These are phyloP conservation scores for Gambusia affinis DNA, from an alignment of 2,113 vertebrate species.

Conservation along the genomic window DNA sequence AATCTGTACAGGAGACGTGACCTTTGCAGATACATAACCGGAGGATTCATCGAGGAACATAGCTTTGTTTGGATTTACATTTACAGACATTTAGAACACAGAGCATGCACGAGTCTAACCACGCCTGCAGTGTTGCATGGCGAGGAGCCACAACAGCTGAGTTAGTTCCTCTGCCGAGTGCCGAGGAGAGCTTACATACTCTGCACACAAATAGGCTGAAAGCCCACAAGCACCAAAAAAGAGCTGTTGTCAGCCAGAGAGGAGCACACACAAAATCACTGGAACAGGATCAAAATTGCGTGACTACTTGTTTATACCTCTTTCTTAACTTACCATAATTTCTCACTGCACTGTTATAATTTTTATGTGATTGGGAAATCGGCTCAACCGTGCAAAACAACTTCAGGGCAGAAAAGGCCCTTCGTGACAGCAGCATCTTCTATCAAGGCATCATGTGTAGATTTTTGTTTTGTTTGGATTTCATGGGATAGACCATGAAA, in stretches of 20 bases:
- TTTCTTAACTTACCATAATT: background rate
- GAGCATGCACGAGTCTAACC: slow-evolving; percentile 11
- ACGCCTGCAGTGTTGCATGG: slow-evolving; percentile 42
- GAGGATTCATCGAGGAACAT: slow-evolving; percentile 37
- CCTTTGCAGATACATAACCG: slow-evolving; percentile 35
- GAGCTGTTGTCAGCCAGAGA: background rate
- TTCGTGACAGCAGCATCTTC: background rate
- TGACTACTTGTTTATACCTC: background rate
- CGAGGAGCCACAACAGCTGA: slow-evolving; percentile 35
- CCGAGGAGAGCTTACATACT: slow-evolving; percentile 16
- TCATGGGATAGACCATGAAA: too few relatives aligned
- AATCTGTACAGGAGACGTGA: slow-evolving; percentile 12
- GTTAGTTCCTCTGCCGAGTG: slow-evolving; percentile 25
- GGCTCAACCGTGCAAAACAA: background rate
- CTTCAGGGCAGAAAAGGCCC: background rate
- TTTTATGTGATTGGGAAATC: background rate
- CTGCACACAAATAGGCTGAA: background rate
- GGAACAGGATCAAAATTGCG: background rate
- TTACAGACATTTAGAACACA: slow-evolving; percentile 38
- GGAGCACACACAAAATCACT: background rate
- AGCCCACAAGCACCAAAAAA: background rate
- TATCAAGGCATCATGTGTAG: background rate
- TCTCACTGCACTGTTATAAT: background rate
- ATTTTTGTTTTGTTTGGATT: too few relatives aligned
- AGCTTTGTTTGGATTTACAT: slow-evolving; percentile 28